A percentile compares a stretch with the other conserved stretches of the same genome.
Conservation (phyloP, 2,888 invertebrate genomes). For the Drosophila yooni region DNA sequence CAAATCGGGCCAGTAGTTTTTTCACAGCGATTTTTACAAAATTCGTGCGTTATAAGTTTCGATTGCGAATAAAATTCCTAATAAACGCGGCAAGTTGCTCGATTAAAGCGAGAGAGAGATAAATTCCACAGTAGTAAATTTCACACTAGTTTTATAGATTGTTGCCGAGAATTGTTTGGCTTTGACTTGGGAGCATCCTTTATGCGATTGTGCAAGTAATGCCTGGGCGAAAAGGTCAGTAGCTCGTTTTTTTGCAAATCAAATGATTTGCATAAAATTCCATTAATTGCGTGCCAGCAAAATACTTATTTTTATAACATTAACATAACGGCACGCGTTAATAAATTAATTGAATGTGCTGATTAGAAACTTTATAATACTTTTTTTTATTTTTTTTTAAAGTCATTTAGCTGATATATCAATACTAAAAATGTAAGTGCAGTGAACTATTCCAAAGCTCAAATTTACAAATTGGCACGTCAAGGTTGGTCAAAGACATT, state of each 20-base stretch:
- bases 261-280: slow-evolving; percentile 49
- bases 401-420: slow-evolving; percentile 53
- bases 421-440: background rate
- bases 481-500: slow-evolving; percentile 26
- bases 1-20: slow-evolving; percentile 44
- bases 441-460: slow-evolving; percentile 39
- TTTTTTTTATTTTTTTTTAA: slow-evolving; percentile 12
- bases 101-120: slow-evolving; percentile 23
- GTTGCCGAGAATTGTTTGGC: slow-evolving; percentile 13
- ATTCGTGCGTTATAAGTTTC: slow-evolving; percentile 56
- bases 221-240: slow-evolving; percentile 40
- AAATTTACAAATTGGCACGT: background rate
- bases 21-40: slow-evolving; percentile 70
- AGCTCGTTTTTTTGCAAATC: slow-evolving; percentile 25
- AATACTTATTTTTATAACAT: slow-evolving; percentile 19
- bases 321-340: slow-evolving; percentile 13
- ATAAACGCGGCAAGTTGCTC: background rate
- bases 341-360: slow-evolving; percentile 32
- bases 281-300: slow-evolving; percentile 14
- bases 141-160: slow-evolving; percentile 6
- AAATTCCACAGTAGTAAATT: slow-evolving; percentile 20
- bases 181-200: slow-evolving; percentile 3
- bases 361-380: slow-evolving; percentile 21
- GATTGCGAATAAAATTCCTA: slow-evolving; percentile 16
- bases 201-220: slow-evolving; percentile 27